A percentile compares a stretch with the other conserved stretches of the same genome.
phyloP scores from a whole-genome alignment of 1,140 invertebrate species.

The Drosophila ananassae region DNA sequence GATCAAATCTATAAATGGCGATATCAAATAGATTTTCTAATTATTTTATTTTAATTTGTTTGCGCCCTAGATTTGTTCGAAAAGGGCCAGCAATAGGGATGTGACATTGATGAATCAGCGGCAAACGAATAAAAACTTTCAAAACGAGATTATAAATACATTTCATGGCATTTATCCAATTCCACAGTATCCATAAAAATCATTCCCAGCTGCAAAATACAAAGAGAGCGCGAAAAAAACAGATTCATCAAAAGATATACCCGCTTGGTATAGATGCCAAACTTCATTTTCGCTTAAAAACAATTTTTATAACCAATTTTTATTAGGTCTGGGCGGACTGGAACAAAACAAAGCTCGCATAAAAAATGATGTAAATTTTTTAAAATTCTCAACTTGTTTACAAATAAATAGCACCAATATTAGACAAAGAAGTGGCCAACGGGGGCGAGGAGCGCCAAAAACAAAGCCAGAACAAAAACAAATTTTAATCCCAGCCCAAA shows the following conservation, averaged over 20 bases:
- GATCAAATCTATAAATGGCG: not conserved
- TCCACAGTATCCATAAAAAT: slow-evolving; percentile 48
- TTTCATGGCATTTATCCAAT: slow-evolving; percentile 25
- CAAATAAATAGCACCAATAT: slow-evolving; percentile 70
- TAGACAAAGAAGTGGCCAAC: slow-evolving; percentile 40
- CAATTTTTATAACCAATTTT: slow-evolving; percentile 77
- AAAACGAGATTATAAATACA: slow-evolving; percentile 29
- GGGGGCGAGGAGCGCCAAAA: slow-evolving; percentile 15
- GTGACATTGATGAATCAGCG: slow-evolving; percentile 43
- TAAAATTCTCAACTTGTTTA: slow-evolving; percentile 71
- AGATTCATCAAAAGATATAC: slow-evolving; percentile 76
- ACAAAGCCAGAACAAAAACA: slow-evolving; percentile 29
- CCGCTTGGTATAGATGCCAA: slow-evolving; percentile 19
- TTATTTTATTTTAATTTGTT: slow-evolving; percentile 1
- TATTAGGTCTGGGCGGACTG: slow-evolving; percentile 34
- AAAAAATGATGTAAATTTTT: slow-evolving; percentile 72
- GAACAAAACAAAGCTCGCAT: slow-evolving; percentile 28
- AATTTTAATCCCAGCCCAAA: slow-evolving; percentile 74
- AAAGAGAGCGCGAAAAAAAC: slow-evolving; percentile 34
- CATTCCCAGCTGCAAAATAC: slow-evolving; percentile 44
- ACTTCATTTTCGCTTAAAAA: slow-evolving; percentile 70
- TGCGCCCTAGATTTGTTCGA: not conserved
- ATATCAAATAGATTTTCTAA: not conserved
- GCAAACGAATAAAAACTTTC: slow-evolving; percentile 18
- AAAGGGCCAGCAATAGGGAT: not conserved